phyloP scores from a whole-genome alignment of 2,888 invertebrate genomes.

The Rhynchonema sp. region DNA sequence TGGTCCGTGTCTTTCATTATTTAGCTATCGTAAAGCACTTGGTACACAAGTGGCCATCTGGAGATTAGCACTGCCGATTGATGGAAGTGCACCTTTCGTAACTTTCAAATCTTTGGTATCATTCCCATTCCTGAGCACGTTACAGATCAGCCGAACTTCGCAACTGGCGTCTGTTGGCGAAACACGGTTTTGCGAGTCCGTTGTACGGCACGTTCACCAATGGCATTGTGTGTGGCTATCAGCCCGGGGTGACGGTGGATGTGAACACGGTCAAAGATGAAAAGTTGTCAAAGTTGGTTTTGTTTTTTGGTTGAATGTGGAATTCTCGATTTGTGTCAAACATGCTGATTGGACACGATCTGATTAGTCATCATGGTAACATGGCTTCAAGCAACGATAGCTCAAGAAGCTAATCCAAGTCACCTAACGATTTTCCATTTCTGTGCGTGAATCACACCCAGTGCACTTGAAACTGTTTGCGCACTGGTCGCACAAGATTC shows the following conservation, averaged over 20 bases:
- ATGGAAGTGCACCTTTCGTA: background rate
- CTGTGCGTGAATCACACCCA: too few species aligned
- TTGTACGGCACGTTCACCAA: conserved; percentile 77
- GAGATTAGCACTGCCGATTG: too few species aligned
- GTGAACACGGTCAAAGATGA: conserved; percentile 26
- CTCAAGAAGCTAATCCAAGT: too few species aligned
- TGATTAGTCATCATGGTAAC: too few species aligned
- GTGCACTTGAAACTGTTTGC: background rate
- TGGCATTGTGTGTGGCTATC: conserved; percentile 65
- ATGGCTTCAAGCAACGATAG: too few species aligned
- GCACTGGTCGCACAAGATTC: conserved; percentile 38
- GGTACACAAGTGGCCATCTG: too few species aligned
- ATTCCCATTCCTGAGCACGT: too few species aligned
- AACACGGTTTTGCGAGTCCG: conserved; percentile 26
- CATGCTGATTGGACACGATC: too few species aligned
- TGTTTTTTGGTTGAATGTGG: background rate
- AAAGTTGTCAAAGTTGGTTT: conserved; percentile 14
- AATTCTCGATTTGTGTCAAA: too few species aligned
- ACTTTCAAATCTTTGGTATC: background rate
- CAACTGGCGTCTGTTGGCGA: conserved; percentile 4
- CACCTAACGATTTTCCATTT: background rate
- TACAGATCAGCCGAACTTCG: conserved; percentile 1
- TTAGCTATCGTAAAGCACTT: too few species aligned
- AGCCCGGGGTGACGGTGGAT: conserved; percentile 44
- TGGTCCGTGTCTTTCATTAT: too few species aligned